Evolutionary conservation across 2,113 vertebrate genomes (phyloP), one percentile per base, ranked within the genome.

Genomic region (Otis tarda): DNA sequence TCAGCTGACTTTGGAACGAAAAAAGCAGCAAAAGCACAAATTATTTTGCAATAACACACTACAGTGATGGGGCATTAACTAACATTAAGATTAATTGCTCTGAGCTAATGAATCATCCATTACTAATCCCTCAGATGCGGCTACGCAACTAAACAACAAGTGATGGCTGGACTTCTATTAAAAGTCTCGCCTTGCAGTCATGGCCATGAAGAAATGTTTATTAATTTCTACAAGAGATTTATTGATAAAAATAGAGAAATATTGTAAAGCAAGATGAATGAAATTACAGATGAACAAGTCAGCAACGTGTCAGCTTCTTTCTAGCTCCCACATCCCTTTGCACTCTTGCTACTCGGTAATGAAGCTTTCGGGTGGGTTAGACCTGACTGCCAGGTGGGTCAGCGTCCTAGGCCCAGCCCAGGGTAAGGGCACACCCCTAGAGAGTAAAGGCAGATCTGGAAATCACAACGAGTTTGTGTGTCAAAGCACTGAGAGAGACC

Each of bases 61-160:
- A 5, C 20, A 76, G 83, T 50, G 83, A 90, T 64, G 77, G 92
- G 87, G 77, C 91, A 97, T 95, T 97, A 93, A 92, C 86, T 83
- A 96, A 94, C 87, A 91, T 92, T 81, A 91, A 96, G 96, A 96
- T 95, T 94, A 97, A 97, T 91, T 89, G 83, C 93, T 94, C 81
- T 84, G 91, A 84, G 89, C 77, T 96, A 93, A 94, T 95, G 91
- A 96, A 96, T 96, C 90, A 94, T 84, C 92, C 92, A 89, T 95
- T 96, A 90, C 95, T 97, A 92, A 96, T 93, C 89, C 87, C 84
- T 87, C 53, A 27, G 86, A 90, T 49, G 90, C 81, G 69, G 86
- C 83, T 47, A 75, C 4, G 17, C 83, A 95, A 52, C 80, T 43
- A 71, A 83, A 59, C 67, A 93, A 92, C 75, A 89, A 84, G 69